These are phyloP conservation scores for Unio delphinus DNA, from an alignment of 2,888 invertebrate genomes.

Conservation along the genomic window DNA sequence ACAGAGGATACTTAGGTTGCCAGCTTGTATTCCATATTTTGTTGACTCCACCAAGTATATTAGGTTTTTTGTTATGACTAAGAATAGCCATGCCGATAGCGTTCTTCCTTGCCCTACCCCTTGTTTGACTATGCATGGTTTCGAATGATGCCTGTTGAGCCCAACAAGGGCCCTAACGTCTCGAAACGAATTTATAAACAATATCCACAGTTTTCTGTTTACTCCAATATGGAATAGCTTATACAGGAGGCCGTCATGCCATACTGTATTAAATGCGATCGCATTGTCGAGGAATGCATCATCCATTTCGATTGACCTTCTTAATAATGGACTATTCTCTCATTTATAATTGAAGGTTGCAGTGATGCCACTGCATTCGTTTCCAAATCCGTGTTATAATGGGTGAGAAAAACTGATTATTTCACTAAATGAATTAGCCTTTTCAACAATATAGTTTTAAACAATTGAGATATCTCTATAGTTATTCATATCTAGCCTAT, in stretches of 20 bases:
- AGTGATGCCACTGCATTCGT: not conserved
- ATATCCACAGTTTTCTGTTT: not conserved
- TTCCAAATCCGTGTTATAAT: not conserved
- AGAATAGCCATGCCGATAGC: not conserved
- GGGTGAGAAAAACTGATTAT: too few species aligned
- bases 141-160: not conserved
- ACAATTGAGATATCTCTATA: too few species aligned
- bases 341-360: not conserved
- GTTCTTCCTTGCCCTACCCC: not conserved
- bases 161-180: too few species aligned
- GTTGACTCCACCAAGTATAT: not conserved
- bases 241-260: not conserved
- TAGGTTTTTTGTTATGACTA: not conserved
- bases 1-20: not conserved
- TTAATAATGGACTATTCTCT: too few species aligned
- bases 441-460: too few species aligned
- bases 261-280: conserved; percentile 2
- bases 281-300: conserved; percentile 1
- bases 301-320: not conserved
- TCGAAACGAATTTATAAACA: too few species aligned
- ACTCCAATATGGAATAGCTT: not conserved
- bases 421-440: too few species aligned
- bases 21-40: not conserved
- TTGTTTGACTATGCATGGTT: not conserved
- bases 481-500: too few species aligned